Conservation (phyloP, 2,888 invertebrate genomes). For the Sminthurinus aureus region DNA sequence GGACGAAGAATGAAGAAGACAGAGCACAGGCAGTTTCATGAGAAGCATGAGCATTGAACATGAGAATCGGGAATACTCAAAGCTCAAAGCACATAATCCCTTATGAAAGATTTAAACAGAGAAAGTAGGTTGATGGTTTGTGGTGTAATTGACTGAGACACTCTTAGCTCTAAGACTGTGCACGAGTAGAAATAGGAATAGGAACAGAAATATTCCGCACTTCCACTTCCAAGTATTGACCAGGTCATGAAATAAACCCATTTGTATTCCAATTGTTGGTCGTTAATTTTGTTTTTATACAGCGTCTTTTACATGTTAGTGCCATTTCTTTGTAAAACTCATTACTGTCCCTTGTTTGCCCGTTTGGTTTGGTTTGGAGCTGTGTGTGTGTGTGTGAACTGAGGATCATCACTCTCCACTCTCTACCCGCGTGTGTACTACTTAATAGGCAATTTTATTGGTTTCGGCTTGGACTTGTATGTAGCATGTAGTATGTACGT, state of each 20-base stretch:
- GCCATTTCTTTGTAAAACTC: too few relatives aligned
- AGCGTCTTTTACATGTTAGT: background rate
- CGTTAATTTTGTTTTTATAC: slow-evolving; percentile 16
- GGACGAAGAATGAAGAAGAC: background rate
- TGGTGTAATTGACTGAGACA: background rate
- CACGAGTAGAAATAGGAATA: background rate
- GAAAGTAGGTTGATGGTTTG: background rate
- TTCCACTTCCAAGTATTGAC: background rate
- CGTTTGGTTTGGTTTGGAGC: too few relatives aligned
- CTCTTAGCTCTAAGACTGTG: background rate
- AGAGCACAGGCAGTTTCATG: background rate
- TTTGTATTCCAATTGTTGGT: slow-evolving; percentile 19
- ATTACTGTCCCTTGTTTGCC: too few relatives aligned
- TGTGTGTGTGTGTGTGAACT: too few relatives aligned
- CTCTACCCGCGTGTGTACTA: too few relatives aligned
- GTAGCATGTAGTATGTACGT: too few relatives aligned
- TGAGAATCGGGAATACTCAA: background rate
- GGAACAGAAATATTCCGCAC: too few relatives aligned
- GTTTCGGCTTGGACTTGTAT: too few relatives aligned
- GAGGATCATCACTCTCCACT: too few relatives aligned
- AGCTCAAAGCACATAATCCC: too few relatives aligned
- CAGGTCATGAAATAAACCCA: slow-evolving; percentile 14
- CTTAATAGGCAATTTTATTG: too few relatives aligned
- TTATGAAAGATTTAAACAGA: background rate
- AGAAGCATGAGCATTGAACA: background rate